phyloP scores from a whole-genome alignment of 2,113 vertebrate species.

The Pithys albifrons region DNA sequence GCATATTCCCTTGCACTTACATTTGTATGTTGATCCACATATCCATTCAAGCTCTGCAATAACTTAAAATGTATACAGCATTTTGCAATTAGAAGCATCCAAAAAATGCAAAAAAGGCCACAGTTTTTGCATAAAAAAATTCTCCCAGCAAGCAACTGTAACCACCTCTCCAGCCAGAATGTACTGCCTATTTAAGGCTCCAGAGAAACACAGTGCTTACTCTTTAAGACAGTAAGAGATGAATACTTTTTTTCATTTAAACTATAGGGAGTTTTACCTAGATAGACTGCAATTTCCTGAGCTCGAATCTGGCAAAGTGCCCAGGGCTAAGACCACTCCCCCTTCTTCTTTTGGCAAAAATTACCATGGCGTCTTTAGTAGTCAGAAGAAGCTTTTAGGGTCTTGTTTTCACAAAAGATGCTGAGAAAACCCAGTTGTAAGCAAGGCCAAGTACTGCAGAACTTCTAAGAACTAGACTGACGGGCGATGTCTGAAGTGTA shows the following conservation, averaged over 20 bases:
- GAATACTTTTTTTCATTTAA: slow-evolving; percentile 61
- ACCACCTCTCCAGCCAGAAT: slow-evolving; percentile 11
- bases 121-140: slow-evolving; percentile 2
- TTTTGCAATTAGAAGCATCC: slow-evolving; percentile 38
- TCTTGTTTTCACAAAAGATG: slow-evolving; percentile 30
- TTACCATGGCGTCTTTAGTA: slow-evolving; percentile 17
- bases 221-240: slow-evolving; percentile 58
- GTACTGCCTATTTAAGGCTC: slow-evolving; percentile 10
- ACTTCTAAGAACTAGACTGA: background rate
- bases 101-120: slow-evolving; percentile 47
- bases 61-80: background rate
- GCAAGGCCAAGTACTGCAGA: background rate
- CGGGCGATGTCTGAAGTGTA: background rate
- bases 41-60: slow-evolving; percentile 39
- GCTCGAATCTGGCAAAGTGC: slow-evolving; percentile 41
- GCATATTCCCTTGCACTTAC: background rate
- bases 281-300: slow-evolving; percentile 70
- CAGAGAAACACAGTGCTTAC: slow-evolving; percentile 9
- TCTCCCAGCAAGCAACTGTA: slow-evolving; percentile 19
- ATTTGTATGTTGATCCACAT: slow-evolving; percentile 18
- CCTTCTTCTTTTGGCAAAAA: slow-evolving; percentile 43
- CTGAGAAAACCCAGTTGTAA: background rate
- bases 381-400: slow-evolving; percentile 10
- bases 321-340: slow-evolving; percentile 49
- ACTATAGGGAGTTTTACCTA: slow-evolving; percentile 67